Base-by-base conservation (phyloP, 2,888 invertebrate genomes). In the Acleris literana region DNA sequence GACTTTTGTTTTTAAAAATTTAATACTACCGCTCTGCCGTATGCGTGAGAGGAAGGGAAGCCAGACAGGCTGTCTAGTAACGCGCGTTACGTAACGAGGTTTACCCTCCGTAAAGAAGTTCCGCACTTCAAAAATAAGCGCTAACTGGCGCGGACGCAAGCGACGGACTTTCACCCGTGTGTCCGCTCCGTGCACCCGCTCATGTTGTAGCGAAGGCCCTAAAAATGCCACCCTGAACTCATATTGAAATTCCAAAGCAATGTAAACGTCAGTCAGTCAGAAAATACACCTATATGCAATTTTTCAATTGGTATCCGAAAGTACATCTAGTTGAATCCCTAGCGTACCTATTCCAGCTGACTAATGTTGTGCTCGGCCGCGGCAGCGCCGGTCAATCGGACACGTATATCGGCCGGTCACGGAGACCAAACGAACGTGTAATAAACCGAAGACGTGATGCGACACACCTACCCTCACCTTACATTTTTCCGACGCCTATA, bases 361-460 rank as follows among this genome's bases (percentile, higher is more conserved):
- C 62, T 62, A 62, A 68, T 64, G 48, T 46, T 20, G 52, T 68
- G 43, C 58, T 70, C 51, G 70, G 72, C 74, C 72, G 46, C 46
- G 44, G 2, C 44, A 69, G 70, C 69, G 72, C 68, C 65, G 75
- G 75, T 76, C 85, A 82, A 85, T 85, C 80, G 84, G 75, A 84
- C 88, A 88, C 87, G 87, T 90, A 84, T 83, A 81, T 70, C 70
- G 65, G 61, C 74, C 80, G 81, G 83, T 83, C 87, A 87, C 86
- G 84, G 75, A 77, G 74, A 82, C 77, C 76, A 72, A 84, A 85
- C 85, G 87, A 84, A 87, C 87, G 86, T 85, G 86, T 85, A 86
- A 88, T 91, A 91, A 91, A 91, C 83, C 78, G 79, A 79, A 87
- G 85, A 90, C 90, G 90, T 90, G 90, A 90, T 85, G 83, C 83